phyloP scores from a whole-genome alignment of 2,797 vertebrate genomes.

The Sebastes goodei region DNA sequence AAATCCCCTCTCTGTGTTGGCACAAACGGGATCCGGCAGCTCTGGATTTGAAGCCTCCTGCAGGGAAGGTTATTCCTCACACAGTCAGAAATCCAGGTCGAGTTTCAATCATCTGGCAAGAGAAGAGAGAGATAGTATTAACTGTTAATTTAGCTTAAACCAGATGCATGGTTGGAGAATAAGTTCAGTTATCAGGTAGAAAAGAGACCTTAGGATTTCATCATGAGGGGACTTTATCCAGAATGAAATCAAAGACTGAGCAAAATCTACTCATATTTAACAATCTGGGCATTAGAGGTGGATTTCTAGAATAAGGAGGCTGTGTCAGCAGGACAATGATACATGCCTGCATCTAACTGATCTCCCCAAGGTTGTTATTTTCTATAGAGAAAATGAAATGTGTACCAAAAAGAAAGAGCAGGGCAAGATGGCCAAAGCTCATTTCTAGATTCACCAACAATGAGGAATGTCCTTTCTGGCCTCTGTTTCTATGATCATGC shows the following conservation, averaged over 20 bases:
- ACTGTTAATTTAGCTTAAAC: constrained; percentile 40
- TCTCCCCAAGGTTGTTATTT: constrained; percentile 22
- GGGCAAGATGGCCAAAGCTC: constrained; percentile 44
- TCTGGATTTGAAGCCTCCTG: constrained; percentile 47
- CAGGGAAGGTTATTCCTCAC: constrained; percentile 64
- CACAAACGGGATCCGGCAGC: constrained; percentile 43
- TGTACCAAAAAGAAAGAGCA: constrained; percentile 20
- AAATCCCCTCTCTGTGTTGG: constrained; percentile 59
- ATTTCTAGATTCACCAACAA: constrained; percentile 73
- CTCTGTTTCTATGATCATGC: constrained; percentile 79
- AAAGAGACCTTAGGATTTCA: not conserved
- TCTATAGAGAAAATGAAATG: constrained; percentile 23
- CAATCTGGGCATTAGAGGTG: constrained; percentile 11
- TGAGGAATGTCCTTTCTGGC: constrained; percentile 78
- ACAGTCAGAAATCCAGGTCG: constrained; percentile 62
- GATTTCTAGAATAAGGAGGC: constrained; percentile 35
- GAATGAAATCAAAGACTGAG: constrained; percentile 6
- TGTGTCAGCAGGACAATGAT: constrained; percentile 15
- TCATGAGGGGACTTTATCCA: not conserved
- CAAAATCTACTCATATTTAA: constrained; percentile 5
- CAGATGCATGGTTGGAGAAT: not conserved
- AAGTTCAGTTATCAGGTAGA: constrained; percentile 6
- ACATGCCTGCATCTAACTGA: not conserved
- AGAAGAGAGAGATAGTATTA: constrained; percentile 58
- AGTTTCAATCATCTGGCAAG: constrained; percentile 77